phyloP scores from a whole-genome alignment of 2,113 vertebrate genomes.

The Chaenogobius annularis region DNA sequence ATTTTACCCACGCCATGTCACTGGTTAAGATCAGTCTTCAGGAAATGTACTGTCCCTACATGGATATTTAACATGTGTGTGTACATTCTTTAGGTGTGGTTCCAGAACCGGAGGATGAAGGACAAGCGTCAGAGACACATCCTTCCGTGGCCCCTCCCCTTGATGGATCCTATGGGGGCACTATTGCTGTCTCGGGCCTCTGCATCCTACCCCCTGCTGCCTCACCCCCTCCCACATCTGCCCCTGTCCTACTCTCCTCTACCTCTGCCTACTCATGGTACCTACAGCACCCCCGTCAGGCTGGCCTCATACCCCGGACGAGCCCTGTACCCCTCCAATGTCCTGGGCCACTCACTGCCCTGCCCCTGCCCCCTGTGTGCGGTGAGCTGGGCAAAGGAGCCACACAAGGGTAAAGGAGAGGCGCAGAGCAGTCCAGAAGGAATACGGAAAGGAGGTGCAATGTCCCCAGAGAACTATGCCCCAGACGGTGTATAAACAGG shows the following conservation, averaged over 20 bases:
- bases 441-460: neutral
- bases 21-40: no score
- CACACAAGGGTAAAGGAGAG: conserved; percentile 56
- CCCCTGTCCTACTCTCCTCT: conserved; percentile 65
- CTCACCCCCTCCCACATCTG: conserved; percentile 55
- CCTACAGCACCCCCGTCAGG: conserved; percentile 45
- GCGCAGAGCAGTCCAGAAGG: conserved; percentile 6
- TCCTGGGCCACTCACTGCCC: conserved; percentile 59
- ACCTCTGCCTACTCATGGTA: conserved; percentile 41
- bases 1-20: no score
- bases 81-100: conserved; percentile 60
- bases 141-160: conserved; percentile 62
- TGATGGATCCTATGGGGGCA: conserved; percentile 64
- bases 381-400: conserved; percentile 67
- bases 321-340: conserved; percentile 47
- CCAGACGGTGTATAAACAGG: neutral
- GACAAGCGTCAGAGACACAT: conserved; percentile 72
- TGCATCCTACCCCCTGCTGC: conserved; percentile 51
- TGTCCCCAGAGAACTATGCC: neutral
- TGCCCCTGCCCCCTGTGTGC: conserved; percentile 70
- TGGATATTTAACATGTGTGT: neutral
- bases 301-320: conserved; percentile 63
- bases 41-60: no score
- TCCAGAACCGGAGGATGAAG: conserved; percentile 79
- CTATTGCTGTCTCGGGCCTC: conserved; percentile 68